These are phyloP conservation scores for Melanostoma mellinum DNA, from an alignment of 2,888 invertebrate genomes.

Conservation along the genomic window DNA sequence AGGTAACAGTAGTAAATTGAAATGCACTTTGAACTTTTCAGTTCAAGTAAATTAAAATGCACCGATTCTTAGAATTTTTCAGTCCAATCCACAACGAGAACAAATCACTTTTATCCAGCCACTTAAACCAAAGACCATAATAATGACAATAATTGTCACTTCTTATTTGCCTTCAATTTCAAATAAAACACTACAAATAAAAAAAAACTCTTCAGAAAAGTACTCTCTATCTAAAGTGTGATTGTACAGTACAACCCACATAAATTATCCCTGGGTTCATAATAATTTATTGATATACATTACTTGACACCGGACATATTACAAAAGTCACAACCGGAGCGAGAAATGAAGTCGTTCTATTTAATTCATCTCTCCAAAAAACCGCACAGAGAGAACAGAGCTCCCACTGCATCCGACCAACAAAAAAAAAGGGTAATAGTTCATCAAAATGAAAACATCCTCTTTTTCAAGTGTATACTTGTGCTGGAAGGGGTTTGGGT, in stretches of 20 bases:
- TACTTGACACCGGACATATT: constrained; percentile 70
- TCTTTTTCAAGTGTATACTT: constrained; percentile 39
- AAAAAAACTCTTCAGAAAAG: constrained; percentile 7
- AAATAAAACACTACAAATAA: constrained; percentile 3
- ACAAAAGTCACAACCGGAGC: constrained; percentile 63
- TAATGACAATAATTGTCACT: no score
- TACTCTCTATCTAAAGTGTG: not conserved
- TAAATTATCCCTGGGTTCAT: constrained; percentile 52
- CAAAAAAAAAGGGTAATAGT: constrained; percentile 62
- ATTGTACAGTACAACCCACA: constrained; percentile 20
- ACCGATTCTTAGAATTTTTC: no score
- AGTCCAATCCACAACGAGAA: no score
- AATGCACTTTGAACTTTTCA: no score
- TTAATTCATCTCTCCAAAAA: constrained; percentile 55
- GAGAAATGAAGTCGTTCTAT: constrained; percentile 67
- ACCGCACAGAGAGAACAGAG: constrained; percentile 20
- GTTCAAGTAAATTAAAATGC: no score
- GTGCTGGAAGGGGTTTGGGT: constrained; percentile 17
- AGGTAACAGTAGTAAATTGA: no score
- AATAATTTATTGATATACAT: constrained; percentile 65
- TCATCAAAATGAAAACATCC: constrained; percentile 71
- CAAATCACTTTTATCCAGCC: no score
- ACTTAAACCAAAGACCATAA: no score
- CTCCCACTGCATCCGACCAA: not conserved
- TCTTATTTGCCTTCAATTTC: no score